Base-by-base conservation (phyloP, 2,113 vertebrate species). In the Mormyrus iriodes region DNA sequence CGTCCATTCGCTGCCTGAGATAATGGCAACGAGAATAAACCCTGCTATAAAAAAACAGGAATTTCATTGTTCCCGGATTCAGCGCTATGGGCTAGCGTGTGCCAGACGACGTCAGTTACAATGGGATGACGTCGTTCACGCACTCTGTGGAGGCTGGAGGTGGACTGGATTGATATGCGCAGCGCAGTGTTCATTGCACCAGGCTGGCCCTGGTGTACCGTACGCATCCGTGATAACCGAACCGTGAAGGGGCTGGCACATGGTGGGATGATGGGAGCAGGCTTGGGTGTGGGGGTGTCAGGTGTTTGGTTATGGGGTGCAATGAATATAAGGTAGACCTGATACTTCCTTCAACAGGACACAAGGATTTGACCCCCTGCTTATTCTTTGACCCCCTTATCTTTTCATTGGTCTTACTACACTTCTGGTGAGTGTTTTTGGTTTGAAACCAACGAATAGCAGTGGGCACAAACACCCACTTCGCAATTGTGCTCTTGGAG, bases 51-150 rank as follows among this genome's bases (percentile, higher is more conserved):
- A 15, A 79, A 12, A 48, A 46, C 1, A 48, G 44, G 19, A 39
- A 6, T 44, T 73, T 86, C 53, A 89, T 84, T 88, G 42, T 65
- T 89, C 93, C 84, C 89, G 90, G 88, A 94, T 93, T 92, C 49
- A 92, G 39, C 27, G 89, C 79, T 91, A 90, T 86, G 91, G 89
- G 92, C 91, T 91, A 90, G 92, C 89, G 91, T 87, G 90, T 90
- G 90, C 87, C 53, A 87, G 88, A 44, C 88, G 90, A 91, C 3
- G 91, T 89, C 89, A 93, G 90, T 87, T 86, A 19, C 0, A 86
- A 86, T 93, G 94, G 94, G 94, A 92, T 94, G 89, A 93, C 94
- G 86, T 95, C 93, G n/a, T 31, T 76, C 69, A 94, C 94, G 94
- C 90, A 90, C 91, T 94, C 91, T 82, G 15, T 42, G 49, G 15